phyloP scores from a whole-genome alignment of 2,797 vertebrate species.

The Darevskia nairensis region DNA sequence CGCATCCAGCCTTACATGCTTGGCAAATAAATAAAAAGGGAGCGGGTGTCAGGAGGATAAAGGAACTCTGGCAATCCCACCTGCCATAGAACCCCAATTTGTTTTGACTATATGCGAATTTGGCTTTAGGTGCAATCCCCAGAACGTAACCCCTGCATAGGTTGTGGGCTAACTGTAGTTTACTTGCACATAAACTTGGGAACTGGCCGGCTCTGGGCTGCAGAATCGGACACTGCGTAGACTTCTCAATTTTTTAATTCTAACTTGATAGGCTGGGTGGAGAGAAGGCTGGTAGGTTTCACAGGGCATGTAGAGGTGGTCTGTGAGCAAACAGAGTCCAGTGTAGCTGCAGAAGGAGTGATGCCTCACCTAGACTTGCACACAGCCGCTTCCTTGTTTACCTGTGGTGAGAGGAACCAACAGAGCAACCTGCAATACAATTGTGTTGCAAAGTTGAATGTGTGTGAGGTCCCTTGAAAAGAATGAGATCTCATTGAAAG shows the following conservation, averaged over 20 bases:
- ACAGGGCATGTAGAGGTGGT: not conserved
- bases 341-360: not conserved
- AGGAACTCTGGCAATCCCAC: too few relatives aligned
- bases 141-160: rapidly evolving
- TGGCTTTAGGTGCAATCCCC: too few relatives aligned
- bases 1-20: too few relatives aligned
- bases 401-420: not conserved
- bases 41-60: too few relatives aligned
- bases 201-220: too few relatives aligned
- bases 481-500: not conserved
- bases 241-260: not conserved
- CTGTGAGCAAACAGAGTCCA: too few relatives aligned
- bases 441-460: not conserved
- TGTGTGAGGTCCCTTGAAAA: not conserved
- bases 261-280: not conserved
- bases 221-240: too few relatives aligned
- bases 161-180: too few relatives aligned
- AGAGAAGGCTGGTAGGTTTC: not conserved
- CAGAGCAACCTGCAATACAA: not conserved
- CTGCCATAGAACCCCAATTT: too few relatives aligned
- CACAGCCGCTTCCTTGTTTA: not conserved
- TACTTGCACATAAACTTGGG: too few relatives aligned
- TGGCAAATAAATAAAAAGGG: too few relatives aligned
- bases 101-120: too few relatives aligned
- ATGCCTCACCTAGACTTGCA: not conserved